Evolutionary conservation across 2,888 invertebrate species (phyloP).

Genomic region (Sesia apiformis): DNA sequence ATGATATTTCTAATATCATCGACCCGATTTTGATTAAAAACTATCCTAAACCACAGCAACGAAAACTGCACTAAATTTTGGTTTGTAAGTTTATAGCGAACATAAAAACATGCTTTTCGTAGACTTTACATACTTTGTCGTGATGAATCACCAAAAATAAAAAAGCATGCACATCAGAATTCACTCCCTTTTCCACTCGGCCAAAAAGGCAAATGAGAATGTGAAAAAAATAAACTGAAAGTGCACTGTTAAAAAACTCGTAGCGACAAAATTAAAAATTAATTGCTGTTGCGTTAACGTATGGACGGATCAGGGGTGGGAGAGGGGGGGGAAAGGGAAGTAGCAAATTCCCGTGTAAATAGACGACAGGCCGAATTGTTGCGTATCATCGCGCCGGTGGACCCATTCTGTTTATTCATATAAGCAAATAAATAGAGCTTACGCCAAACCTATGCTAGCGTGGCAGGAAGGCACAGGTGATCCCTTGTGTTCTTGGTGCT

Average conservation of each 20-base stretch:
- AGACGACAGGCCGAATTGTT: slow-evolving; percentile 8
- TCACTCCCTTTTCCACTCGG: not conserved
- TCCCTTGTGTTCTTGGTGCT: no score
- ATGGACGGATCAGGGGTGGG: slow-evolving; percentile 6
- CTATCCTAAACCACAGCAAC: no score
- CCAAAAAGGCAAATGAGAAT: not conserved
- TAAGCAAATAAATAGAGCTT: no score
- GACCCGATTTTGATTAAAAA: no score
- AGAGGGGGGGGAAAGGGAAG: slow-evolving; percentile 1
- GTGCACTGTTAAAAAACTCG: slow-evolving; percentile 22
- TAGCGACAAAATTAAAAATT: slow-evolving; percentile 42
- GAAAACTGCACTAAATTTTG: no score
- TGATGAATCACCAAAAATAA: not conserved
- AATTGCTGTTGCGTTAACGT: slow-evolving; percentile 25
- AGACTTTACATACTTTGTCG: no score
- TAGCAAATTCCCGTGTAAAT: slow-evolving; percentile 11
- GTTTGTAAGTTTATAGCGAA: no score
- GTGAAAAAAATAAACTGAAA: slow-evolving; percentile 20
- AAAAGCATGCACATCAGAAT: not conserved
- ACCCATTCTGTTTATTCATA: not conserved
- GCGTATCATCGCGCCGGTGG: slow-evolving; percentile 7
- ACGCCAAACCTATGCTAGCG: no score
- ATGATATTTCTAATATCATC: no score
- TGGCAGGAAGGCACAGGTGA: no score
- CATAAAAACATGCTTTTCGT: no score